A percentile compares a stretch with the other conserved stretches of the same genome.
phyloP scores from a whole-genome alignment of 2,113 vertebrate genomes.

The Epinephelus fuscoguttatus region DNA sequence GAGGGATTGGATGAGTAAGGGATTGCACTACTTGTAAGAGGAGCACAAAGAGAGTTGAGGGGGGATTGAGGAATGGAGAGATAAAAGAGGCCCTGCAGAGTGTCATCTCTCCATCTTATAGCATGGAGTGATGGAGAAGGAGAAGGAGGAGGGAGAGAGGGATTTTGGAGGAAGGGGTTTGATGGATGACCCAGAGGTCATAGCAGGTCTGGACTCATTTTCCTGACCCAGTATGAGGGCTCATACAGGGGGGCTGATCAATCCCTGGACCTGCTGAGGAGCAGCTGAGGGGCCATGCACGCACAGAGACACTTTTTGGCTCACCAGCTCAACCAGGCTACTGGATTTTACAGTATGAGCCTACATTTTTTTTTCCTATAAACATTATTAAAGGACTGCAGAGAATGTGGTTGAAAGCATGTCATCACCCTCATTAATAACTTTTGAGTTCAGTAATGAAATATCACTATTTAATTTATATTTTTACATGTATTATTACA shows the following conservation, averaged over 20 bases:
- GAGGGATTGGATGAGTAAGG: neutral
- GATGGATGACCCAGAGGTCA: slow-evolving; percentile 54
- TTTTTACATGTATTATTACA: neutral
- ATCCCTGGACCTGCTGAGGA: slow-evolving; percentile 39
- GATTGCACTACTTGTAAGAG: slow-evolving; percentile 13
- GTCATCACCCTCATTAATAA: neutral
- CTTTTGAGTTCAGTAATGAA: neutral
- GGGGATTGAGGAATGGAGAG: slow-evolving; percentile 14
- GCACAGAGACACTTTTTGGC: slow-evolving; percentile 11
- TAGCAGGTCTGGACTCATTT: slow-evolving; percentile 58
- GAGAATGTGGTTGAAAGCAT: neutral
- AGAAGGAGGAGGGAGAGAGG: neutral
- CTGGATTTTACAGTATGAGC: slow-evolving; percentile 22
- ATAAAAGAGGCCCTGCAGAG: slow-evolving; percentile 45
- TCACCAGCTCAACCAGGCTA: slow-evolving; percentile 15
- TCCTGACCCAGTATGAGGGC: slow-evolving; percentile 62
- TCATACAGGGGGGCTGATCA: slow-evolving; percentile 33
- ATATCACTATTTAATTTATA: no score
- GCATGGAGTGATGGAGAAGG: slow-evolving; percentile 22
- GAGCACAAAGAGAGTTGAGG: slow-evolving; percentile 24
- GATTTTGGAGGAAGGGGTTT: neutral
- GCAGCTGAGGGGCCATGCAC: slow-evolving; percentile 6
- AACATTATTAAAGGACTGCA: neutral
- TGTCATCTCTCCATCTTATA: slow-evolving; percentile 43
- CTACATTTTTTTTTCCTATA: neutral